Evolutionary conservation across 2,888 invertebrate species (phyloP).

Genomic region (Odontocolon sp.): DNA sequence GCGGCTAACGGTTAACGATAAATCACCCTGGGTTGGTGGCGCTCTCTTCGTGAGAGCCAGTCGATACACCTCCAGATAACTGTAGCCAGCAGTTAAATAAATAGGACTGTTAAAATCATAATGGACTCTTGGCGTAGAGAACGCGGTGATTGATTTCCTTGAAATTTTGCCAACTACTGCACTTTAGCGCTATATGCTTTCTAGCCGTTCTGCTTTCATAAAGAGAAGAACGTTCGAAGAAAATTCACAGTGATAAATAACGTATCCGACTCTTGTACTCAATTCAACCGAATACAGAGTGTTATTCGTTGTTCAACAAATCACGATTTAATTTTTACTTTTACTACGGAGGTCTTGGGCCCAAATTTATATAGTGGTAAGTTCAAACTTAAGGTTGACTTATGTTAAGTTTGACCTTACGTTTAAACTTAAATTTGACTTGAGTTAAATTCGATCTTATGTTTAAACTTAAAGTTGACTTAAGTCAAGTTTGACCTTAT

Average conservation of each 20-base stretch:
- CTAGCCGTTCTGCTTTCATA: constrained; percentile 8
- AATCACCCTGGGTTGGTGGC: constrained; percentile 40
- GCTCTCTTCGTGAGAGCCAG: constrained; percentile 35
- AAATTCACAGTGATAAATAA: constrained; percentile 28
- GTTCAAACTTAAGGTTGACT: too few species aligned
- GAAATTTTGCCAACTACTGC: constrained; percentile 59
- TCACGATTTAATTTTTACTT: background rate
- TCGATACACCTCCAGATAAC: constrained; percentile 52
- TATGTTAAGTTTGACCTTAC: background rate
- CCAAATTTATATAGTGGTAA: too few species aligned
- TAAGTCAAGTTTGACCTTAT: too few species aligned
- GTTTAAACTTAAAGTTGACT: too few species aligned
- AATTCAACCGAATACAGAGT: background rate
- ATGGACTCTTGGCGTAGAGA: constrained; percentile 59
- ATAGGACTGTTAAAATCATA: constrained; percentile 62
- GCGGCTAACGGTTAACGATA: constrained; percentile 57
- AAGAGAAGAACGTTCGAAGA: constrained; percentile 2
- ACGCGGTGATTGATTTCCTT: constrained; percentile 58
- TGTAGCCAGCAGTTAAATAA: constrained; percentile 56
- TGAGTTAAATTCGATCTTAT: too few species aligned
- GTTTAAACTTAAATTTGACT: background rate
- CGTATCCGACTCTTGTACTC: constrained; percentile 7
- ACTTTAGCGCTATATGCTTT: constrained; percentile 43
- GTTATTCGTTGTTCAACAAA: background rate
- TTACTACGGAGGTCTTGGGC: too few species aligned